Conservation (phyloP, 2,113 vertebrate species). For the Callospermophilus lateralis region DNA sequence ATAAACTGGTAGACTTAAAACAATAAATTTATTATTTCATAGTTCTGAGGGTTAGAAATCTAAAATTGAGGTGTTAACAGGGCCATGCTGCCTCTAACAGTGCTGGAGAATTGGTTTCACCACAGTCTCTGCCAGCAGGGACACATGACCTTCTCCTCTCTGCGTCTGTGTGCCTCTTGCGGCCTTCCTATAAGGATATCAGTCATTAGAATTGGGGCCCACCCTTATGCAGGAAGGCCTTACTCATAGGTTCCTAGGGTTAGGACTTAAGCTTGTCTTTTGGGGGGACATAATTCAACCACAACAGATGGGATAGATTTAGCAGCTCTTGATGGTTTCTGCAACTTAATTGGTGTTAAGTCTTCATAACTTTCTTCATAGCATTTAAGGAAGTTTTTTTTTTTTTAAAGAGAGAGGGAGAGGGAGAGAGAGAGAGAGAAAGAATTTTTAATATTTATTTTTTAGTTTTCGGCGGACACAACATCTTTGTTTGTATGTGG, state of each 20-base stretch:
- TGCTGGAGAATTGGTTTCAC: background rate
- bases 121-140: background rate
- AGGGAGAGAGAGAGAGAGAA: too few relatives aligned
- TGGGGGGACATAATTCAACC: background rate
- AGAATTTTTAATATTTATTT: too few relatives aligned
- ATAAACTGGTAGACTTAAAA: background rate
- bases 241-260: background rate
- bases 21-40: background rate
- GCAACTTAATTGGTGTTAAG: background rate
- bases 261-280: background rate
- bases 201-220: background rate
- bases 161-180: background rate
- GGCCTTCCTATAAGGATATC: background rate
- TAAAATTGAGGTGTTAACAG: background rate
- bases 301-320: background rate
- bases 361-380: background rate
- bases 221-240: background rate
- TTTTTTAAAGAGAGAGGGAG: too few relatives aligned
- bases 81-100: background rate
- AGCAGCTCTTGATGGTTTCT: conserved; percentile 30
- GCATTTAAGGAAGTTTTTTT: background rate
- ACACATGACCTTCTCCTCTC: background rate
- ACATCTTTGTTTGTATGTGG: too few relatives aligned
- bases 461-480: too few relatives aligned
- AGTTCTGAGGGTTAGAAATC: background rate